Conservation (phyloP, 2,113 vertebrate species). For the Rhinogobius similis region DNA sequence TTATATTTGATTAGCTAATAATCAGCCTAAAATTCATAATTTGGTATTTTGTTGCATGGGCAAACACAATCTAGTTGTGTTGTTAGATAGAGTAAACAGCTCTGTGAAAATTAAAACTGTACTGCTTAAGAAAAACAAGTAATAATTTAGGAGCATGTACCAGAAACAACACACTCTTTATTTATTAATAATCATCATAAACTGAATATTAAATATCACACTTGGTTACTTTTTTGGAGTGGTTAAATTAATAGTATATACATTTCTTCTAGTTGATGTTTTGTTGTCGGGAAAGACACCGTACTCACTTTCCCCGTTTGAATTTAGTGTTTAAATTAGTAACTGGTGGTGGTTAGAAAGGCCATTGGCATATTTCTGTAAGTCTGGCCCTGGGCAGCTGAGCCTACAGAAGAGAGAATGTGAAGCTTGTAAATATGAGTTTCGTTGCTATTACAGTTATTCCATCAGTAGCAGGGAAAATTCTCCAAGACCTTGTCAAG, state of each 20-base stretch:
- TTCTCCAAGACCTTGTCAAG: conserved; percentile 26
- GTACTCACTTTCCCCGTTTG: neutral
- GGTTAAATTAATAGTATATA: neutral
- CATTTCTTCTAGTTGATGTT: too few relatives aligned
- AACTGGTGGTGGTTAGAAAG: too few relatives aligned
- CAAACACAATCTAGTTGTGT: neutral
- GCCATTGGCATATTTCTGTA: neutral
- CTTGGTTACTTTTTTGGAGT: neutral
- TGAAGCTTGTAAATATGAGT: neutral
- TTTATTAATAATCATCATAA: too few relatives aligned
- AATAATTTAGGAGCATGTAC: neutral
- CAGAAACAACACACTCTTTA: too few relatives aligned
- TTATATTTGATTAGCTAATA: neutral
- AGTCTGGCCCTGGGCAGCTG: neutral
- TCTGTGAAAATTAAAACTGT: neutral
- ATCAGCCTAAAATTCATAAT: neutral
- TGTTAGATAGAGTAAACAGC: too few relatives aligned
- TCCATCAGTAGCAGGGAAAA: conserved; percentile 1
- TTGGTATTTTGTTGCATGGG: neutral
- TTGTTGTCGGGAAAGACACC: neutral
- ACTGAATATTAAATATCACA: too few relatives aligned
- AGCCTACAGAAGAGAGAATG: neutral
- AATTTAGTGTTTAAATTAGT: neutral
- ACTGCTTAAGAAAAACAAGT: neutral
- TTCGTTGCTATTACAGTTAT: too few relatives aligned